Conservation (phyloP, 2,888 invertebrate genomes). For the Crossocerus cetratus region DNA sequence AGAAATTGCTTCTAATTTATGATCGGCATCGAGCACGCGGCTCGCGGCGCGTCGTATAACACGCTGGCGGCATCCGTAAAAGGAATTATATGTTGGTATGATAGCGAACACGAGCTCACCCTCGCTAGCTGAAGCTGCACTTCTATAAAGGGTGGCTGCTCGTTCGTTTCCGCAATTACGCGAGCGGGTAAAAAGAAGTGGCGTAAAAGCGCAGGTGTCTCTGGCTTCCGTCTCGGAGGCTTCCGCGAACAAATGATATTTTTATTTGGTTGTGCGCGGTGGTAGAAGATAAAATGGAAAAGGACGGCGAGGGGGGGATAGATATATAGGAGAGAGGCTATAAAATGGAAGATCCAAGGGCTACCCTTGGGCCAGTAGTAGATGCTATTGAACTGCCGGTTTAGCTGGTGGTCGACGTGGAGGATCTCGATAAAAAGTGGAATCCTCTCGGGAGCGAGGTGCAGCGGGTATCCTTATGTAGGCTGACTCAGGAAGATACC, state of each 20-base stretch:
- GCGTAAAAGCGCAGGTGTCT: no score
- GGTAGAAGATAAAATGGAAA: background rate
- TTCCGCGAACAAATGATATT: no score
- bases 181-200: no score
- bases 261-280: no score
- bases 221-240: no score
- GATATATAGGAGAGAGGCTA: conserved; percentile 59
- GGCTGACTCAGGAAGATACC: conserved; percentile 69
- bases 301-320: conserved; percentile 42
- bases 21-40: background rate
- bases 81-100: no score
- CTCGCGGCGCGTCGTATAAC: no score
- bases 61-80: no score
- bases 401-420: conserved; percentile 44
- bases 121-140: no score
- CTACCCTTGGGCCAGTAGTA: conserved; percentile 39
- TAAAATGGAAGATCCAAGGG: conserved; percentile 59
- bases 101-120: no score
- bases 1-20: conserved; percentile 8
- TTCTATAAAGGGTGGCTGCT: no score
- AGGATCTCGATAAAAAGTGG: conserved; percentile 67
- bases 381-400: conserved; percentile 23
- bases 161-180: no score
- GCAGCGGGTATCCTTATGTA: conserved; percentile 70
- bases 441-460: conserved; percentile 60